phyloP scores from a whole-genome alignment of 2,888 invertebrate genomes.

The Drosophila parthenogenetica region DNA sequence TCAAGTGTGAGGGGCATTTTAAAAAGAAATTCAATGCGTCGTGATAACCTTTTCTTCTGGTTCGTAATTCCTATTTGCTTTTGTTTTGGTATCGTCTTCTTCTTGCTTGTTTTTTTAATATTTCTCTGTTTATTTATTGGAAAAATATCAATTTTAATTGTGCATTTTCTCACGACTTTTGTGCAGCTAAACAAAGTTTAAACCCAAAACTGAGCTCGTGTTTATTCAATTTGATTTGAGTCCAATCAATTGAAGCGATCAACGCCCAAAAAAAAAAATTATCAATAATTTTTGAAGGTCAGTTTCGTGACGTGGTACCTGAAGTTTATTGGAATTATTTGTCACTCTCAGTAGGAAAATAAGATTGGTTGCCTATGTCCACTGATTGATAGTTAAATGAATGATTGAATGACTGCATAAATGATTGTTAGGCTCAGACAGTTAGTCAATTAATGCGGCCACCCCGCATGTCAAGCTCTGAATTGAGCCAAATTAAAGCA shows the following conservation, averaged over 20 bases:
- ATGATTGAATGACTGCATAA: conserved; percentile 28
- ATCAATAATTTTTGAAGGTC: conserved; percentile 42
- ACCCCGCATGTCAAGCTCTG: conserved; percentile 76
- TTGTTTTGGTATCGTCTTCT: conserved; percentile 18
- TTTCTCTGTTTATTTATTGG: conserved; percentile 38
- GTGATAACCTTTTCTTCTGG: conserved; percentile 67
- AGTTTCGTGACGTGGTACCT: conserved; percentile 32
- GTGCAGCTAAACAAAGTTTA: conserved; percentile 38
- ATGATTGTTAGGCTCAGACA: conserved; percentile 26
- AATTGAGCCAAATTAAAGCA: conserved; percentile 78
- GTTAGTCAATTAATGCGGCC: conserved; percentile 73
- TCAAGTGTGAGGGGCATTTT: conserved; percentile 43
- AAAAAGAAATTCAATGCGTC: conserved; percentile 62
- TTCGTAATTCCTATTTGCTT: conserved; percentile 48
- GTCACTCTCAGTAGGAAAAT: conserved; percentile 21
- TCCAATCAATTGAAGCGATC: conserved; percentile 26
- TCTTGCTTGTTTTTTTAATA: conserved; percentile 32
- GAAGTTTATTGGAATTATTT: conserved; percentile 46
- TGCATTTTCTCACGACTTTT: conserved; percentile 76
- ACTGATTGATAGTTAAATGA: conserved; percentile 9
- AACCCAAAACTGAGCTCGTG: conserved; percentile 1
- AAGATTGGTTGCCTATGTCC: conserved; percentile 17
- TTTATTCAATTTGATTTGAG: background rate
- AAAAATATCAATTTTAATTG: conserved; percentile 70
- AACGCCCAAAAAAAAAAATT: conserved; percentile 2